Evolutionary conservation across 2,888 invertebrate species (phyloP).

Genomic region (Pollenia angustigena): DNA sequence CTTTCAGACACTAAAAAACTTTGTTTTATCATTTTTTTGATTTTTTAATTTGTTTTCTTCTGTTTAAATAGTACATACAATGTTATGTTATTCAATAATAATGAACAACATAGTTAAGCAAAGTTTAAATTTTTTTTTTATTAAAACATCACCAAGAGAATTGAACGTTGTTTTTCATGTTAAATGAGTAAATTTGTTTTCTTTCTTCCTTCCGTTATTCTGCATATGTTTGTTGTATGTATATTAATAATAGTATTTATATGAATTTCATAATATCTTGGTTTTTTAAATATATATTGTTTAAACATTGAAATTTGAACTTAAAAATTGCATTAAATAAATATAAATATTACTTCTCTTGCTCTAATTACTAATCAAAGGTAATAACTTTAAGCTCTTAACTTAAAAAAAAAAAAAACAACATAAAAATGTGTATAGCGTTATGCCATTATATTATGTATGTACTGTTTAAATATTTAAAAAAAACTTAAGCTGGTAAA

Average conservation of each 20-base stretch:
- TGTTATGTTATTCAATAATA: slow-evolving; percentile 62
- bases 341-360: slow-evolving; percentile 36
- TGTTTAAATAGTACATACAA: slow-evolving; percentile 40
- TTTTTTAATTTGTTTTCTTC: slow-evolving; percentile 10
- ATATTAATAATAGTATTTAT: slow-evolving; percentile 38
- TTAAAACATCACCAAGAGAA: slow-evolving; percentile 71
- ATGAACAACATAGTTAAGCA: slow-evolving; percentile 70
- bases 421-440: slow-evolving; percentile 20
- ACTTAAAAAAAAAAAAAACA: slow-evolving; percentile 35
- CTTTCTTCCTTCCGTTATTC: slow-evolving; percentile 3
- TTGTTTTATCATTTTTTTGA: slow-evolving; percentile 3
- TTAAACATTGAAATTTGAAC: slow-evolving; percentile 60
- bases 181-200: slow-evolving; percentile 56
- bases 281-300: slow-evolving; percentile 14
- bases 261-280: slow-evolving; percentile 2
- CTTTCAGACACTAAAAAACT: background rate
- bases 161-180: slow-evolving; percentile 71
- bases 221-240: slow-evolving; percentile 21
- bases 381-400: slow-evolving; percentile 55
- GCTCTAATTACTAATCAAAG: slow-evolving; percentile 38
- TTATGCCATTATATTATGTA: background rate
- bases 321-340: slow-evolving; percentile 62
- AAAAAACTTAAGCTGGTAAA: slow-evolving; percentile 5
- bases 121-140: slow-evolving; percentile 24
- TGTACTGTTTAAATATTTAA: background rate